phyloP scores from a whole-genome alignment of 2,113 vertebrate species.

The Diglossa brunneiventris region DNA sequence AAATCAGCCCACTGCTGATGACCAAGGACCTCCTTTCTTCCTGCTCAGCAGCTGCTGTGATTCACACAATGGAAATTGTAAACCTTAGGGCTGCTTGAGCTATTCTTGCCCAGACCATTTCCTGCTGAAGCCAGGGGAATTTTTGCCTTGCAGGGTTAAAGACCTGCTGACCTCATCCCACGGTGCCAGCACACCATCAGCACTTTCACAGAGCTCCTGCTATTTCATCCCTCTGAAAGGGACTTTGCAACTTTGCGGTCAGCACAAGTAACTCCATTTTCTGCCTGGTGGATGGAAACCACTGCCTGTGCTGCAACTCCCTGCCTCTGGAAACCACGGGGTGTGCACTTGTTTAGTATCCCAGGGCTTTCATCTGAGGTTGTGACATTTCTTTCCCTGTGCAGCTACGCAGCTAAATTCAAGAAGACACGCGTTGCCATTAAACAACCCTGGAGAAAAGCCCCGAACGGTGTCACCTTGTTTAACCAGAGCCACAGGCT shows the following conservation, averaged over 20 bases:
- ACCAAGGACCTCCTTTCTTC: not conserved
- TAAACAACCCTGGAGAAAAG: not conserved
- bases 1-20: not conserved
- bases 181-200: not conserved
- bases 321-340: not conserved
- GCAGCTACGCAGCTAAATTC: not conserved
- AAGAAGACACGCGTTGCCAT: not conserved
- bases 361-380: not conserved
- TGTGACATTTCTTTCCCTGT: not conserved
- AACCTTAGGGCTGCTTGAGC: not conserved
- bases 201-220: slow-evolving; percentile 25
- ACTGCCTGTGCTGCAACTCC: not conserved
- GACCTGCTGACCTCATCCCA: slow-evolving; percentile 35
- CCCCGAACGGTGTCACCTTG: not conserved
- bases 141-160: slow-evolving; percentile 45
- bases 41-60: not conserved
- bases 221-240: slow-evolving; percentile 7
- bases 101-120: slow-evolving; percentile 1
- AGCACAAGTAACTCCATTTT: slow-evolving; percentile 28
- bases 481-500: not conserved
- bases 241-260: slow-evolving; percentile 14
- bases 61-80: not conserved
- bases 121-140: slow-evolving; percentile 40
- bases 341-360: not conserved
- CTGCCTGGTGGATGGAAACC: not conserved